Conservation (phyloP, 2,113 vertebrate genomes). For the Hemiprocne comata region DNA sequence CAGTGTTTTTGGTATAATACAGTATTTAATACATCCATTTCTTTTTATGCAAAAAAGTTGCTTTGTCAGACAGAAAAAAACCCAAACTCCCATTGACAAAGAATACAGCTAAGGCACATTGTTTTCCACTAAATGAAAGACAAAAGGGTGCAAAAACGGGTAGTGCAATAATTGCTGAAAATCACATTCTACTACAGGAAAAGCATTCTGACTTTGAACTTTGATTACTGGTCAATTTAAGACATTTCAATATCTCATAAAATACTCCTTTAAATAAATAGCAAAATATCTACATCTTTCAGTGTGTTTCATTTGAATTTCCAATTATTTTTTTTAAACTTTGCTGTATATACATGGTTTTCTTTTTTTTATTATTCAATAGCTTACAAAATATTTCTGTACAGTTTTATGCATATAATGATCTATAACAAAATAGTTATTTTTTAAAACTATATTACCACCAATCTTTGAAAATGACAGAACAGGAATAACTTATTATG, state of each 20-base stretch:
- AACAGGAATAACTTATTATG: constrained; percentile 73
- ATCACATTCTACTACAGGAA: constrained; percentile 90
- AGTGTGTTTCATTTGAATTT: constrained; percentile 72
- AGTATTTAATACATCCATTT: constrained; percentile 84
- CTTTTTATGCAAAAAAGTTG: constrained; percentile 80
- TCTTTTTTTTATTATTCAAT: constrained; percentile 71
- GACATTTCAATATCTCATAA: constrained; percentile 82
- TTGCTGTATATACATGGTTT: constrained; percentile 78
- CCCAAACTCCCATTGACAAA: constrained; percentile 76
- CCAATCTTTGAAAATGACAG: constrained; percentile 73
- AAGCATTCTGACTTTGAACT: constrained; percentile 84
- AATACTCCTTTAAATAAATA: constrained; percentile 93
- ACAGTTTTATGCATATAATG: constrained; percentile 84
- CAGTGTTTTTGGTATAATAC: constrained; percentile 91
- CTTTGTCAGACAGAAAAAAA: constrained; percentile 83
- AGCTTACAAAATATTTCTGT: constrained; percentile 85
- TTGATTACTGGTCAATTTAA: constrained; percentile 75
- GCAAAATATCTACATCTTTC: constrained; percentile 91
- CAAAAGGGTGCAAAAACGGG: constrained; percentile 80
- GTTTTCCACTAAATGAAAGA: constrained; percentile 79
- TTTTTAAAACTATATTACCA: constrained; percentile 81
- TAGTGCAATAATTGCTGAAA: constrained; percentile 90
- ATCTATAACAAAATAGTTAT: constrained; percentile 83
- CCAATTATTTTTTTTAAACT: constrained; percentile 57
- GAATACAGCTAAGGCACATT: constrained; percentile 96